phyloP scores from a whole-genome alignment of 2,113 vertebrate genomes.

The Callocephalon fimbriatum region DNA sequence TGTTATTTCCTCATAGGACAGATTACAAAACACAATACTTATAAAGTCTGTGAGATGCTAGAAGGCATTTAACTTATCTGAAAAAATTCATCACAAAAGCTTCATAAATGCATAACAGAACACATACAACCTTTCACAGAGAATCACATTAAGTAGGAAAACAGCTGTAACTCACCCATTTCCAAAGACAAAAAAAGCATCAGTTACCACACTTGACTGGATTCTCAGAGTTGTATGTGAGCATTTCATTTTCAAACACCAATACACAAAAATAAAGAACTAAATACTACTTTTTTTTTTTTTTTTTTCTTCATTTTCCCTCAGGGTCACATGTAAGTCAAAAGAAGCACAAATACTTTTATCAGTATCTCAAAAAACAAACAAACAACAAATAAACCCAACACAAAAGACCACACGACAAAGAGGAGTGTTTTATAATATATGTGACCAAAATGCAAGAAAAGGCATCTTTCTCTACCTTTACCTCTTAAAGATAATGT shows the following conservation, averaged over 20 bases:
- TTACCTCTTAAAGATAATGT: neutral
- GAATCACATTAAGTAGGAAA: neutral
- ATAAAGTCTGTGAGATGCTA: neutral
- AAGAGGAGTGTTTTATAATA: neutral
- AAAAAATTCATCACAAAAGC: neutral
- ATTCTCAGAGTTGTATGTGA: neutral
- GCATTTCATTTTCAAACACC: neutral
- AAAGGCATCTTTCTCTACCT: neutral
- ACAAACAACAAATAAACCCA: neutral
- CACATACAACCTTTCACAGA: neutral
- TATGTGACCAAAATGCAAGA: neutral
- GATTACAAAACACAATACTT: constrained; percentile 32
- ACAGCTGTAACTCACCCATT: neutral
- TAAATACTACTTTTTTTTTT: neutral
- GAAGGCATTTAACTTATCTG: neutral
- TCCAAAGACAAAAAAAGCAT: neutral
- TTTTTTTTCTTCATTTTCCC: neutral
- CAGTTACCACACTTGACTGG: neutral
- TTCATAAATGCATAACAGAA: neutral
- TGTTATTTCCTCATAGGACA: neutral
- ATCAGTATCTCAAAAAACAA: neutral
- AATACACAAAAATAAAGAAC: neutral
- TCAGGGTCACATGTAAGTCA: neutral
- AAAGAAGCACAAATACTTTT: neutral
- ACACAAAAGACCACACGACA: neutral